Percentiles rank a stretch among this genome's conserved stretches.
phyloP scores from a whole-genome alignment of 2,113 vertebrate genomes.

The Neogale vison region DNA sequence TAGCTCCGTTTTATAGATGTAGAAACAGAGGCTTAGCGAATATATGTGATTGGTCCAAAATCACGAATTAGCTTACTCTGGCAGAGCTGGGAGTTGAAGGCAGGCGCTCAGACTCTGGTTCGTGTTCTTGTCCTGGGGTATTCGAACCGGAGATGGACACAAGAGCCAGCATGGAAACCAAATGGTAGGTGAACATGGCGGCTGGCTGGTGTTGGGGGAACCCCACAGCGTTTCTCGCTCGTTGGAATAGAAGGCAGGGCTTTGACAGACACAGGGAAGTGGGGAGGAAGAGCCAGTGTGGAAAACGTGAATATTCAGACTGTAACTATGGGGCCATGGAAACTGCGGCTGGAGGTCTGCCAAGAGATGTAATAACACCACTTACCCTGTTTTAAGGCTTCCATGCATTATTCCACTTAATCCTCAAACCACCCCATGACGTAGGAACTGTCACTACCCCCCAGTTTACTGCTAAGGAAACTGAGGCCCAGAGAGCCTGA shows the following conservation, averaged over 20 bases:
- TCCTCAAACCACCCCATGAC: not conserved
- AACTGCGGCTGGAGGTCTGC: not conserved
- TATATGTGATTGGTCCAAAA: not conserved
- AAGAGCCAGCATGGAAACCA: not conserved
- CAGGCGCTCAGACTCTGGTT: no score
- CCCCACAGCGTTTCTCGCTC: not conserved
- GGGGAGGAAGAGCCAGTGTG: no score
- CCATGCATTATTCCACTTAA: not conserved
- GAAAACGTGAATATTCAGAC: not conserved
- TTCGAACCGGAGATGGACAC: not conserved
- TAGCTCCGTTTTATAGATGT: not conserved
- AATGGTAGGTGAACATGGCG: not conserved
- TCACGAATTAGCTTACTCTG: not conserved
- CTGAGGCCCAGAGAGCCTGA: not conserved
- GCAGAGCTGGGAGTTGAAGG: not conserved
- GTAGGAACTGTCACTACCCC: not conserved
- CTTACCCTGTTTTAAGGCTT: not conserved
- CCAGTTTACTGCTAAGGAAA: not conserved
- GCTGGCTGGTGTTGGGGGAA: not conserved
- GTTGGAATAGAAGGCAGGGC: not conserved
- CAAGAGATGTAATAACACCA: fast-evolving
- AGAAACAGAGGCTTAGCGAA: not conserved
- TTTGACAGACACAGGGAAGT: not conserved
- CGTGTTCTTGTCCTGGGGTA: not conserved
- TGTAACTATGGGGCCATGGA: fast-evolving